Conservation (phyloP, 2,888 invertebrate genomes). For the Hydrotaea cyrtoneurina region DNA sequence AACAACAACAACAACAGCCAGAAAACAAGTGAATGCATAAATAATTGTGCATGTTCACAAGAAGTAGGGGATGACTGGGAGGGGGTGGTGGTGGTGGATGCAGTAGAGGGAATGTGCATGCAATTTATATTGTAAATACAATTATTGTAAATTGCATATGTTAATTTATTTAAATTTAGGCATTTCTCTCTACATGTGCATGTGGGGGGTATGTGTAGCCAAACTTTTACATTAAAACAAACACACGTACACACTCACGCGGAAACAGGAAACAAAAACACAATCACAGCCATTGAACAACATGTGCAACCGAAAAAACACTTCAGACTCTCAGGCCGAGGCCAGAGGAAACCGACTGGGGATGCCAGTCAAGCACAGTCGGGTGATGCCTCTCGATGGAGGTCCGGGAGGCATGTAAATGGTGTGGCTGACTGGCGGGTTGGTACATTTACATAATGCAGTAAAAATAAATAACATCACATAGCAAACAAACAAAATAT, state of each 20-base stretch:
- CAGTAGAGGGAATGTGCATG: not conserved
- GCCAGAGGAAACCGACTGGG: not conserved
- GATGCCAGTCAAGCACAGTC: not conserved
- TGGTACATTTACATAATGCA: slow-evolving; percentile 62
- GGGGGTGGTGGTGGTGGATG: not conserved
- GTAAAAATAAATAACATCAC: slow-evolving; percentile 61
- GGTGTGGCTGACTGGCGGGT: slow-evolving; percentile 23
- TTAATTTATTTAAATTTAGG: slow-evolving; percentile 63
- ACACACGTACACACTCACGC: not conserved
- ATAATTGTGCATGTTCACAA: slow-evolving; percentile 19
- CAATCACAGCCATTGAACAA: not conserved
- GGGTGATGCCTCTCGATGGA: no score
- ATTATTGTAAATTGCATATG: slow-evolving; percentile 62
- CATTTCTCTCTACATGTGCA: slow-evolving; percentile 26
- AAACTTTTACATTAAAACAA: slow-evolving; percentile 50
- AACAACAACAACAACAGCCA: not conserved
- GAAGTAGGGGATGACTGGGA: not conserved
- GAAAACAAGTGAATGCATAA: slow-evolving; percentile 3
- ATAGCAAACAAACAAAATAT: slow-evolving; percentile 4
- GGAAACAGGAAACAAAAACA: not conserved
- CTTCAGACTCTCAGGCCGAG: not conserved
- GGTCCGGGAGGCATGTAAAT: slow-evolving; percentile 13
- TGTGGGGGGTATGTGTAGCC: slow-evolving; percentile 5
- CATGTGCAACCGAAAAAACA: slow-evolving; percentile 14
- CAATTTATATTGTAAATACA: slow-evolving; percentile 53